Percentiles rank a stretch among this genome's conserved stretches.
These are phyloP conservation scores for Brachionus manjavacas DNA, from an alignment of 1,140 invertebrate genomes.

Conservation along the genomic window DNA sequence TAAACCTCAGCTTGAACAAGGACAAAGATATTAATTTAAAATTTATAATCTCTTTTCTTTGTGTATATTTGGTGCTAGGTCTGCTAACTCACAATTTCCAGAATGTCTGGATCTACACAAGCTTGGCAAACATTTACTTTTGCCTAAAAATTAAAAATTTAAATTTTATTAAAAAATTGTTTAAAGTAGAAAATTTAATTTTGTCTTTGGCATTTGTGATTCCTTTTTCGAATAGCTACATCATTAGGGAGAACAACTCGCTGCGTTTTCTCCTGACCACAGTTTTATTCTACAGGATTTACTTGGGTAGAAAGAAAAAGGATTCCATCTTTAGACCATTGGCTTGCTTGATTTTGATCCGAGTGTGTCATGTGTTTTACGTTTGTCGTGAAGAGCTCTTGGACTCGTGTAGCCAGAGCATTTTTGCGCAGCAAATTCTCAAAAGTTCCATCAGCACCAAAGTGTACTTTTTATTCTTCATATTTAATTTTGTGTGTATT, in stretches of 20 bases:
- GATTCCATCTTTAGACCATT: not conserved
- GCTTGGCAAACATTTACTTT: not conserved
- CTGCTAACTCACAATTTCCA: not conserved
- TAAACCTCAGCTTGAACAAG: not conserved
- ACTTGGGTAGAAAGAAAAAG: not conserved
- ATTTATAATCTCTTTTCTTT: not conserved
- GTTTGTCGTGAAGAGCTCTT: constrained; percentile 34
- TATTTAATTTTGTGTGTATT: not conserved
- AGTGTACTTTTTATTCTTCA: not conserved
- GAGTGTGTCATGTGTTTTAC: constrained; percentile 4
- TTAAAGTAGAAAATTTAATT: not conserved
- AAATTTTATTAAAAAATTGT: not conserved
- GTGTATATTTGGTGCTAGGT: not conserved
- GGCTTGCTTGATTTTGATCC: not conserved
- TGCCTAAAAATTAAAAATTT: not conserved
- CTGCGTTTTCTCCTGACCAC: not conserved
- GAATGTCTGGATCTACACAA: not conserved
- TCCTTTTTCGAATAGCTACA: constrained; percentile 26
- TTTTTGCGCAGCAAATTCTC: not conserved
- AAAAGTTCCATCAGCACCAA: not conserved
- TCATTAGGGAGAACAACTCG: constrained; percentile 25
- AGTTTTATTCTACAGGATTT: not conserved
- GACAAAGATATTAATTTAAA: not conserved
- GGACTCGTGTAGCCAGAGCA: not conserved
- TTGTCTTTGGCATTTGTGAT: not conserved